Conservation (phyloP, 2,888 invertebrate genomes). For the Cistogaster globosa region DNA sequence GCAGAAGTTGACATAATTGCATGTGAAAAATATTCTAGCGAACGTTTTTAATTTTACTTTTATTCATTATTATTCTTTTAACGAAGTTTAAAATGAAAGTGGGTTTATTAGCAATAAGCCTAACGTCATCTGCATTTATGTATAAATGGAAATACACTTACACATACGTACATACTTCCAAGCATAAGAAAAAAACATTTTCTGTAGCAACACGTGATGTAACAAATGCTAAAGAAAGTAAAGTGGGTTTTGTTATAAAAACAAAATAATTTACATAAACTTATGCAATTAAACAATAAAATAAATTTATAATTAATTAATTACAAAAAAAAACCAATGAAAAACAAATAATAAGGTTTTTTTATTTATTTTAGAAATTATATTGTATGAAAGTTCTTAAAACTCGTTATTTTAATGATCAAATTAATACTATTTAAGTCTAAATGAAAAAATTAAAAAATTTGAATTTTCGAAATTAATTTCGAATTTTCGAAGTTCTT, state of each 20-base stretch:
- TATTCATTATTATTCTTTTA: slow-evolving; percentile 47
- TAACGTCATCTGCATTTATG: background rate
- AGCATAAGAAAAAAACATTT: background rate
- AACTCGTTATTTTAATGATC: too few species aligned
- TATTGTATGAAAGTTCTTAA: too few species aligned
- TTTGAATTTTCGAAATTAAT: too few species aligned
- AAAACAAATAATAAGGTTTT: too few species aligned
- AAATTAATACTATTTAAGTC: too few species aligned
- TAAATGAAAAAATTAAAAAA: too few species aligned
- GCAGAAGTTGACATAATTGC: slow-evolving; percentile 62
- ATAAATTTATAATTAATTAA: too few species aligned
- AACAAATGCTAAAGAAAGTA: slow-evolving; percentile 17
- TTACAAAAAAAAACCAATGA: too few species aligned
- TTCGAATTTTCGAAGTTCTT: too few species aligned
- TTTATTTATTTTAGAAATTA: too few species aligned
- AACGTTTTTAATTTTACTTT: slow-evolving; percentile 49
- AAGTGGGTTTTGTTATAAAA: slow-evolving; percentile 21
- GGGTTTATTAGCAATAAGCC: slow-evolving; percentile 17
- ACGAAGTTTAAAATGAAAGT: slow-evolving; percentile 36
- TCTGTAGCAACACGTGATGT: slow-evolving; percentile 10
- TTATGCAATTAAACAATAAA: background rate
- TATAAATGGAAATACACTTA: too few species aligned
- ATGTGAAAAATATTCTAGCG: slow-evolving; percentile 35
- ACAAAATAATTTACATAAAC: background rate
- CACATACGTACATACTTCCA: background rate